Conservation (phyloP, 2,888 invertebrate species). For the Drosophila trichaetosa region DNA sequence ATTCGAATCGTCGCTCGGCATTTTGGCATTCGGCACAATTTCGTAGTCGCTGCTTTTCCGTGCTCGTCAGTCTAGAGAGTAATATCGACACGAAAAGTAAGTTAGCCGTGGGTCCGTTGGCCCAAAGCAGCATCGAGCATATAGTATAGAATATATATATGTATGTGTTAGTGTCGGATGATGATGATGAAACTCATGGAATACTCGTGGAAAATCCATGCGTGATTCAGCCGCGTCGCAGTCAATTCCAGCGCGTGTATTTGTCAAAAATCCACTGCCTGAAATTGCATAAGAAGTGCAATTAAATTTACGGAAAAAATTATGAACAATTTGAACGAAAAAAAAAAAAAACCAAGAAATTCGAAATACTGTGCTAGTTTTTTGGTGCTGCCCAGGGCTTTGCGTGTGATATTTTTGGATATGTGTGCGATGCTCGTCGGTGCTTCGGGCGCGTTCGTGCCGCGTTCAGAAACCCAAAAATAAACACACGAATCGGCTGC, state of each 20-base stretch:
- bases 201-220: conserved; percentile 79
- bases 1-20: conserved; percentile 57
- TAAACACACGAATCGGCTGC: conserved; percentile 81
- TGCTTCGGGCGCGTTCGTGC: conserved; percentile 70
- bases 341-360: conserved; percentile 44
- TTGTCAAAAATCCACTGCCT: conserved; percentile 3
- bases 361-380: conserved; percentile 74
- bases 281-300: conserved; percentile 64
- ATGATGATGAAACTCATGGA: conserved; percentile 61
- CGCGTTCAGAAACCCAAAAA: conserved; percentile 70
- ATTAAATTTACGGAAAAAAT: conserved; percentile 48
- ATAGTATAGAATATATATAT: conserved; percentile 74
- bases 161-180: conserved; percentile 40
- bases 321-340: conserved; percentile 59
- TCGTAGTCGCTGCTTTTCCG: conserved; percentile 47
- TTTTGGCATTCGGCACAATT: conserved; percentile 61
- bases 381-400: conserved; percentile 79
- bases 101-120: conserved; percentile 72
- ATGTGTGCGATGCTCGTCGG: conserved; percentile 63
- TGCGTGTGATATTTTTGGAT: conserved; percentile 83
- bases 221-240: conserved; percentile 53
- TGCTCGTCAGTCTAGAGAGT: conserved; percentile 83
- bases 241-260: conserved; percentile 47
- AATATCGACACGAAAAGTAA: conserved; percentile 85
- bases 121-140: conserved; percentile 57